These are phyloP conservation scores for Spongia lamella DNA, from an alignment of 37 sponge, comb jelly and placozoan species.

Conservation along the genomic window DNA sequence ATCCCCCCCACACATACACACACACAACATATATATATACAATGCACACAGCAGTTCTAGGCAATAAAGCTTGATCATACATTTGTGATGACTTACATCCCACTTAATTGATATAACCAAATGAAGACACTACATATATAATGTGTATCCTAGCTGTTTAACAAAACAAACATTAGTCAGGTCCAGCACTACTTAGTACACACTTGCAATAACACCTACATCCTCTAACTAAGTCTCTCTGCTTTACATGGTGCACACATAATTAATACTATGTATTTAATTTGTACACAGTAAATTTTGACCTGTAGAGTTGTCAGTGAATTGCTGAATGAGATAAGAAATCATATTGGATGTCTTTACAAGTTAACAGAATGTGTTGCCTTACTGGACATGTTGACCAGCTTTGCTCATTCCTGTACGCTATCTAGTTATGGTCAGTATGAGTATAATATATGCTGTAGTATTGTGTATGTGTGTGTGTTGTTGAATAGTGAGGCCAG, in stretches of 20 bases:
- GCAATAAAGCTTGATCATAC: too few relatives aligned
- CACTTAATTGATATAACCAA: too few relatives aligned
- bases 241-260: too few relatives aligned
- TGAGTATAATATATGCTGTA: too few relatives aligned
- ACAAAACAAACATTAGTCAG: too few relatives aligned
- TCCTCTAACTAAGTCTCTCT: neutral
- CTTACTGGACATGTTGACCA: constrained; percentile 92
- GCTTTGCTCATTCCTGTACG: constrained; percentile 89
- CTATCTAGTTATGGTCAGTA: constrained; percentile 82
- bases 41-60: too few relatives aligned
- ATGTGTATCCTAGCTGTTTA: too few relatives aligned
- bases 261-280: too few relatives aligned
- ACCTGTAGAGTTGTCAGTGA: constrained; percentile 70
- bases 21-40: neutral
- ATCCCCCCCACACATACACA: neutral
- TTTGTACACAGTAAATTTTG: neutral
- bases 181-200: neutral
- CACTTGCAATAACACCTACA: neutral
- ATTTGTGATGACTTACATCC: too few relatives aligned
- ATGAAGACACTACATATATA: too few relatives aligned
- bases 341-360: constrained; percentile 89
- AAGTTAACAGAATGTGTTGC: constrained; percentile 93
- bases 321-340: constrained; percentile 64
- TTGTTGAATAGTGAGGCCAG: constrained; percentile 56
- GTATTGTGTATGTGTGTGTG: neutral